Evolutionary conservation across 2,797 vertebrate genomes (phyloP), one percentile per base, ranked within the genome.

Genomic region (Argentina silus): DNA sequence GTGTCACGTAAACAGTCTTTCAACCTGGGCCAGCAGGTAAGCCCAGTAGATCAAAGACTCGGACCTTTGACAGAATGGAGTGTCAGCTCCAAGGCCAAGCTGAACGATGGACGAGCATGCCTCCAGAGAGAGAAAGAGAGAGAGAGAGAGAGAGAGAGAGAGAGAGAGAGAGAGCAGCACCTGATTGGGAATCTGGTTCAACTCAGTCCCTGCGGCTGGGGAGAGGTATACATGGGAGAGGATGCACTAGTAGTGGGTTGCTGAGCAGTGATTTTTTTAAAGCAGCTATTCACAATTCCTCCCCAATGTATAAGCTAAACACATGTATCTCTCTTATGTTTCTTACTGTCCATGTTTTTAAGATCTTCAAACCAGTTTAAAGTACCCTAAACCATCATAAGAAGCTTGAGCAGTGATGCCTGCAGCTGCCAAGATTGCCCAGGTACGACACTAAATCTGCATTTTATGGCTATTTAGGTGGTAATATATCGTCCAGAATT

Each of bases 401-500:
- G 51, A 61, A 51, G 42, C 56, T 45, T 43, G 67, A 15, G 66
- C 59, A 63, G 74, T 53, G 27, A 74, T 60, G 73, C 76, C 83
- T 84, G 84, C 85, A 90, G 84, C 86, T 88, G 80, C 86, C 67
- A 66, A 74, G 72, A 73, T 73, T 56, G 69, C 81, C 78, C 76
- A 67, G 73, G 77, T 81, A 69, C 72, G 71, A 43, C 78, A 62
- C 73, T 86, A 78, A 78, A 89, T 85, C 81, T 69, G 48, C 21
- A 48, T 44, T 7, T 85, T 87, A 88, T 79, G 71, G 83, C 78
- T 89, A 90, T 89, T 91, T 89, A 89, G 85, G 82, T 76, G 89
- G 83, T 90, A 84, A 89, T 93, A 87, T 87, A 92, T 91, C 63
- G 84, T 78, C 81, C 81, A 72, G 82, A 86, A 91, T 86, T 80